Base-by-base conservation (phyloP, 1,140 invertebrate genomes). In the Holcopasites calliopsidis region DNA sequence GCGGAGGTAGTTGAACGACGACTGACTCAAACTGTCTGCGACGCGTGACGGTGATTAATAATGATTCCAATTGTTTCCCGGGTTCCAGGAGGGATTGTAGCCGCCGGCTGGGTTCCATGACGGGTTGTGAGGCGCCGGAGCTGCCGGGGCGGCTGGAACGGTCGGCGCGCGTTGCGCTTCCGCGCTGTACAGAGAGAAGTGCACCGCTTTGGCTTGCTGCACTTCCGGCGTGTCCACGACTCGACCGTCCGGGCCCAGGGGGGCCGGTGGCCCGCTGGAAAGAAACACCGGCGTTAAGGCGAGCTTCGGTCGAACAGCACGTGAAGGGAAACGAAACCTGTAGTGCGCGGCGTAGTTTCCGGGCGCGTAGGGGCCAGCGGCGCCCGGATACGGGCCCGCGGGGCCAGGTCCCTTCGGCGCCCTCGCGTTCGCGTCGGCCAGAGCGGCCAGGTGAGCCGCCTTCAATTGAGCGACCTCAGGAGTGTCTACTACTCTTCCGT, bases 171-270 rank as follows among this genome's bases (percentile, higher is more conserved):
- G 89, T 58, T 90, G 88, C 1, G 92, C 93, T 70, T 93, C 93
- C 33, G 93, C 93, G 71, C 92, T 93, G 78, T 87, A 91, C 7
- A 94, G 91, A 16, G 93, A 92, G 88, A 93, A 94, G 82, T 95
- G 94, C 49, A 93, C 90, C 1, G 92, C 92, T 82, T 94, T 94
- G 38, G 94, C 94, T 44, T 93, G 92, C 61, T 93, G 92, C 5
- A 95, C 94, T 85, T 94, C 94, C 58, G 93, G 92, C 2, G 94
- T 94, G 79, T 95, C 94, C 2, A 94, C 87, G 26, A 94, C 93
- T 6, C 93, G 91, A 16, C 93, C 93, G 44, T 93, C 92, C 5
- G 92, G 89, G 18, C 92, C 93, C 13, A 93, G 72, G 5, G 92
- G 91, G 21, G 93, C 92, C 77, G 91, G 90, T 54, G 90, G 90